Base-by-base conservation (phyloP, 1,140 invertebrate genomes). In the Micrasema minimum region DNA sequence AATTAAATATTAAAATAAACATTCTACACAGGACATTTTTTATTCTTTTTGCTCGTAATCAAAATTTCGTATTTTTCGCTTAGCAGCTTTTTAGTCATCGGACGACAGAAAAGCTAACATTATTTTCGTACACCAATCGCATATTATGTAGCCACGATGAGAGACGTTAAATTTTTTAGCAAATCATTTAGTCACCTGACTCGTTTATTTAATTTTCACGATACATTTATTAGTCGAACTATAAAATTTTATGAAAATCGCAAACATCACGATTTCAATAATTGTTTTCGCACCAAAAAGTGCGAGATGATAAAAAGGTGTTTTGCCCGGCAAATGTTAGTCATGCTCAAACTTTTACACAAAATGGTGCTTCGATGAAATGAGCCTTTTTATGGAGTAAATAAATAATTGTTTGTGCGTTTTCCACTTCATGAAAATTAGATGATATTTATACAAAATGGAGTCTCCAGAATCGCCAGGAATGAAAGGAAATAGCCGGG, bases 341-440 rank as follows among this genome's bases (percentile, higher is more conserved):
- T 59, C 18, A 41, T 38, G 2, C 38, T 11, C 10, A 14, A 31
- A 31, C n/a, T 23, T 11, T 3, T n/a, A 31, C n/a, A 31, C 26
- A 57, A 57, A 59, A 59, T 59, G 55, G 55, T 59, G 10, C 55
- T 41, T n/a, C 16, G 55, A 12, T 41, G 38, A 53, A 59, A 55
- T 12, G 9, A 46, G 16, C 43, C 26, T 4, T 31, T 31, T 31
- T 31, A 31, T 31, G 26, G 7, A 31, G 7, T 31, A 31, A 31
- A 31, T 31, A 31, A 31, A 31, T 7, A 4, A 7, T n/a, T 31
- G 26, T 31, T 31, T 31, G 7, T 31, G 26, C 26, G n/a, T n/a
- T n/a, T n/a, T n/a, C n/a, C n/a, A 31, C 26, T 31, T n/a, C n/a
- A n/a, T n/a, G 26, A 14, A 26, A 55, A 31, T 26, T 2, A 35